A percentile compares a stretch with the other conserved stretches of the same genome.
Conservation (phyloP, 1,140 invertebrate species). For the Chrysoperla carnea region DNA sequence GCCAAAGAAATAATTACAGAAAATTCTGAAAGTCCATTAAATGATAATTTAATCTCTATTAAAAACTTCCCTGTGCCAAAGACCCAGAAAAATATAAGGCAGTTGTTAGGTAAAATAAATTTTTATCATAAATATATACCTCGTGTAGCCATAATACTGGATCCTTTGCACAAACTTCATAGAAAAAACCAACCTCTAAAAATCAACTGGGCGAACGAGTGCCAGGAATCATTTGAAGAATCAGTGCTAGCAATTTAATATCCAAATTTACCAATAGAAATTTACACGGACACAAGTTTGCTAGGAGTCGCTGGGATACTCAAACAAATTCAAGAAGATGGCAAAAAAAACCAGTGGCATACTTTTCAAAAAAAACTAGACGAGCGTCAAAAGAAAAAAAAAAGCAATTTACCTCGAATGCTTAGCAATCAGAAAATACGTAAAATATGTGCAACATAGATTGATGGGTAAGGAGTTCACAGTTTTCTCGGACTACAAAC, state of each 20-base stretch:
- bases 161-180: slow-evolving; percentile 9
- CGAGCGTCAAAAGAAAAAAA: slow-evolving; percentile 17
- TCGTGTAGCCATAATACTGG: slow-evolving; percentile 3
- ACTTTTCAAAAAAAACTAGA: slow-evolving; percentile 15
- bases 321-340: slow-evolving; percentile 3
- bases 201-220: background rate
- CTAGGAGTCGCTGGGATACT: slow-evolving; percentile 6
- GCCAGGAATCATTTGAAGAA: slow-evolving; percentile 2
- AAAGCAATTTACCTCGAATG: slow-evolving; percentile 20
- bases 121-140: slow-evolving; percentile 7
- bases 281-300: slow-evolving; percentile 7
- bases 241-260: slow-evolving; percentile 7
- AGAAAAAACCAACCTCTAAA: slow-evolving; percentile 6
- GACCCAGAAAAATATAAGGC: slow-evolving; percentile 8
- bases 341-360: slow-evolving; percentile 2
- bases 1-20: slow-evolving; percentile 6
- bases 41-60: slow-evolving; percentile 9
- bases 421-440: slow-evolving; percentile 21
- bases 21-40: slow-evolving; percentile 3
- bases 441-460: slow-evolving; percentile 22
- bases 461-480: slow-evolving; percentile 19
- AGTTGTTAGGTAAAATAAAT: slow-evolving; percentile 12
- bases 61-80: slow-evolving; percentile 8
- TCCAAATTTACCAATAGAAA: slow-evolving; percentile 5
- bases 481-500: slow-evolving; percentile 22